Conservation (phyloP, 2,797 vertebrate genomes). For the Schizothorax lantsangensis region DNA sequence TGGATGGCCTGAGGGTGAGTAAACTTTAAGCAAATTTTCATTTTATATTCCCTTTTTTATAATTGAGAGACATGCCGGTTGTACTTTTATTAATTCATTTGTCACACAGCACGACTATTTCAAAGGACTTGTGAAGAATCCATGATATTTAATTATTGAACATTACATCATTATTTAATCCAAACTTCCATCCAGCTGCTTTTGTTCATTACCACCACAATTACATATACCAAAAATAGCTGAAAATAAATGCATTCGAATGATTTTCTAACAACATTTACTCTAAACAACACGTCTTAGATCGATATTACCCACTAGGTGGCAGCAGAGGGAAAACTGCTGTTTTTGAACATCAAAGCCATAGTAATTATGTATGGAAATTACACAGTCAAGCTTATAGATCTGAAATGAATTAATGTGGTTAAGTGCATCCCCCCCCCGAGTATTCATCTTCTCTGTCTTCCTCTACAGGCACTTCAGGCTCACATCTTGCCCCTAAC, state of each 20-base stretch:
- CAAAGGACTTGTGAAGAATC: neutral
- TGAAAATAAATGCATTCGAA: neutral
- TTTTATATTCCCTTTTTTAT: neutral
- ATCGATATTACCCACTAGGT: slow-evolving; percentile 65
- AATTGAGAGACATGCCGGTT: neutral
- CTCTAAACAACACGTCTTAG: neutral
- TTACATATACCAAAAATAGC: neutral
- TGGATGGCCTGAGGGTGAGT: neutral
- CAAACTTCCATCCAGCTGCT: neutral
- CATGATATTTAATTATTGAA: slow-evolving; percentile 1
- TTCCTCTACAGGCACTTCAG: slow-evolving; percentile 83
- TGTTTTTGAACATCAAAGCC: slow-evolving; percentile 49
- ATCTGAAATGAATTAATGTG: slow-evolving; percentile 60
- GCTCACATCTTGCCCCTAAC: slow-evolving; percentile 93
- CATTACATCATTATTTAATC: neutral
- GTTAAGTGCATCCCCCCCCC: slow-evolving; percentile 27
- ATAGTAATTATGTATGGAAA: slow-evolving; percentile 55
- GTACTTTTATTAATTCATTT: neutral
- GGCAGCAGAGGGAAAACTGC: slow-evolving; percentile 63
- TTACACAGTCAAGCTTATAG: slow-evolving; percentile 55
- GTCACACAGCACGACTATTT: neutral
- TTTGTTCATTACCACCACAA: neutral
- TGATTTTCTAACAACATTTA: neutral
- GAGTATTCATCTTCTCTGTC: slow-evolving; percentile 27
- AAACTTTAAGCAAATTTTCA: neutral